Percentiles rank a stretch among this genome's conserved stretches.
Conservation (phyloP, 2,797 vertebrate species). For the Cottoperca gobio region DNA sequence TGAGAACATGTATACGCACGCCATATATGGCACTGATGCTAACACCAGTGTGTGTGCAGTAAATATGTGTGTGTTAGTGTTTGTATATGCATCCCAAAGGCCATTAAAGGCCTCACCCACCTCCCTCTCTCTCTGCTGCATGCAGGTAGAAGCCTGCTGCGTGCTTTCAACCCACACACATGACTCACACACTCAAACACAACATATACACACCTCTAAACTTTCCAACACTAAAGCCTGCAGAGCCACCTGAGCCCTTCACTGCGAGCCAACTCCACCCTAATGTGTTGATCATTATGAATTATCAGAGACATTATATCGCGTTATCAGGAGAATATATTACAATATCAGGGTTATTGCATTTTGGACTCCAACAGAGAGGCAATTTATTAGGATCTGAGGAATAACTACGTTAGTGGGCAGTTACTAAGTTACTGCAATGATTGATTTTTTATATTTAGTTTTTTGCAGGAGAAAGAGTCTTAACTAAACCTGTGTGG, state of each 20-base stretch:
- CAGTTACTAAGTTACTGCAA: slow-evolving; percentile 17
- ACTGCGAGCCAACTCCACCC: slow-evolving; percentile 12
- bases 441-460: slow-evolving; percentile 25
- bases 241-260: slow-evolving; percentile 31
- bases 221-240: slow-evolving; percentile 54
- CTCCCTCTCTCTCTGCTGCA: not conserved
- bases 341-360: slow-evolving; percentile 36
- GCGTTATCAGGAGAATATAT: slow-evolving; percentile 41
- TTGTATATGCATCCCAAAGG: slow-evolving; percentile 32
- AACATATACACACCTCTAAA: slow-evolving; percentile 43
- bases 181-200: slow-evolving; percentile 8
- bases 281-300: slow-evolving; percentile 41
- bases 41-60: not conserved
- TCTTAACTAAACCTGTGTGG: not conserved
- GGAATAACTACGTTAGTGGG: slow-evolving; percentile 32
- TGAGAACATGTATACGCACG: slow-evolving; percentile 28
- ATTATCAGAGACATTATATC: slow-evolving; percentile 43
- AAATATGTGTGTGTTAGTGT: not conserved
- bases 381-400: slow-evolving; percentile 32
- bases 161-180: slow-evolving; percentile 25
- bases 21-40: not conserved
- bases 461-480: slow-evolving; percentile 2
- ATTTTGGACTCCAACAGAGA: slow-evolving; percentile 13
- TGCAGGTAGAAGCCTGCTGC: slow-evolving; percentile 71
- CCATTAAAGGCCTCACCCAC: slow-evolving; percentile 31